phyloP scores from a whole-genome alignment of 92 coral and sea anemone genomes.

The Zoanthus gigantus region DNA sequence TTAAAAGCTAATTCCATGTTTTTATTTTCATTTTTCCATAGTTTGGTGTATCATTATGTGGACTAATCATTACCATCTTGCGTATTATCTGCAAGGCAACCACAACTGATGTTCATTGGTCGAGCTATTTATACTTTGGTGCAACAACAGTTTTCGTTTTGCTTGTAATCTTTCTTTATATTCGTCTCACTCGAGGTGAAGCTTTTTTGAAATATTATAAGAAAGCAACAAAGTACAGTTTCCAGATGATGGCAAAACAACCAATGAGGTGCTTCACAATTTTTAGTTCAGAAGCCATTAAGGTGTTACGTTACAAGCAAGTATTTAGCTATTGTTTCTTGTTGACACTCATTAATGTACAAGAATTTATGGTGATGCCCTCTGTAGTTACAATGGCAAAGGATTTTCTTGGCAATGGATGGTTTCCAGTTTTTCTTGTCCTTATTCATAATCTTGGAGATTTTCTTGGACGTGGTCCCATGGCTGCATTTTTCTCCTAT shows the following conservation, averaged over 20 bases:
- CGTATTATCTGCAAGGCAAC: constrained; percentile 82
- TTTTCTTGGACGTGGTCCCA: constrained; percentile 87
- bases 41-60: constrained; percentile 93
- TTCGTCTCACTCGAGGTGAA: constrained; percentile 76
- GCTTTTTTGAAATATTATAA: constrained; percentile 84
- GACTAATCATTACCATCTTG: constrained; percentile 74
- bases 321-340: constrained; percentile 91
- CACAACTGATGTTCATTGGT: constrained; percentile 78
- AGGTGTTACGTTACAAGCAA: constrained; percentile 82
- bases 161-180: constrained; percentile 71
- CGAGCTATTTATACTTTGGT: constrained; percentile 91
- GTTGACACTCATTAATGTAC: constrained; percentile 76
- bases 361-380: constrained; percentile 87
- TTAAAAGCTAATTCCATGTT: background rate
- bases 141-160: constrained; percentile 72
- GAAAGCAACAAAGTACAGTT: constrained; percentile 70
- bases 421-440: constrained; percentile 87
- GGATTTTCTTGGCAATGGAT: constrained; percentile 89
- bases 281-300: constrained; percentile 80
- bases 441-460: constrained; percentile 88
- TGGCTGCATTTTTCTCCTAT: constrained; percentile 79
- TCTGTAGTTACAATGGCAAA: constrained; percentile 90
- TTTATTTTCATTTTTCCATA: constrained; percentile 27
- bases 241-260: constrained; percentile 71
- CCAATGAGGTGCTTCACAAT: constrained; percentile 75